phyloP scores from a whole-genome alignment of 2,888 invertebrate genomes.

The Boloria selene region DNA sequence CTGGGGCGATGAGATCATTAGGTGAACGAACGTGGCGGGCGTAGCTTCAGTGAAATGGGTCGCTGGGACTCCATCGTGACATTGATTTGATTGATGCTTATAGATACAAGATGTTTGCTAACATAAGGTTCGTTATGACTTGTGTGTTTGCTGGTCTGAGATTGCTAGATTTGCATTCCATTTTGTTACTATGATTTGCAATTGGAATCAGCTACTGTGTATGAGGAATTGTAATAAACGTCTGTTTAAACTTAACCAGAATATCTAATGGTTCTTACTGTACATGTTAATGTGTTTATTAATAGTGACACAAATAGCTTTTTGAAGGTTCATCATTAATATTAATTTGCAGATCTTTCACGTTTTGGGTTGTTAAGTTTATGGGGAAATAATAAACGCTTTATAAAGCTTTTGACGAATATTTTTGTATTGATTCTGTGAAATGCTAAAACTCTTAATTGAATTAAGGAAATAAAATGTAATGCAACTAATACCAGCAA shows the following conservation, averaged over 20 bases:
- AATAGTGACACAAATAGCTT: not conserved
- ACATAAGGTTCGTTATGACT: conserved; percentile 34
- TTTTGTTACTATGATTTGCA: conserved; percentile 7
- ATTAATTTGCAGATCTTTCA: not conserved
- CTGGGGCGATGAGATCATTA: conserved; percentile 77
- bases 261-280: not conserved
- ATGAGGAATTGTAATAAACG: conserved; percentile 7
- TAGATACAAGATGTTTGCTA: conserved; percentile 32
- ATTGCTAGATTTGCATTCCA: not conserved
- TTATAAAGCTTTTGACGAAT: no score
- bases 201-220: not conserved
- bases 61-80: conserved; percentile 68
- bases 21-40: conserved; percentile 71
- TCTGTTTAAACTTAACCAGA: conserved; percentile 4
- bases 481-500: no score
- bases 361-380: no score
- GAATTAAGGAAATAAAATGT: no score
- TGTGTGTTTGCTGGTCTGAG: conserved; percentile 5
- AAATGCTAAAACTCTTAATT: no score
- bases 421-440: no score
- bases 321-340: not conserved
- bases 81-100: conserved; percentile 56
- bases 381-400: no score
- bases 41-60: conserved; percentile 62
- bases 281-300: not conserved